These are phyloP conservation scores for Rhagoletis zephyria DNA, from an alignment of 1,140 invertebrate genomes.

Conservation along the genomic window DNA sequence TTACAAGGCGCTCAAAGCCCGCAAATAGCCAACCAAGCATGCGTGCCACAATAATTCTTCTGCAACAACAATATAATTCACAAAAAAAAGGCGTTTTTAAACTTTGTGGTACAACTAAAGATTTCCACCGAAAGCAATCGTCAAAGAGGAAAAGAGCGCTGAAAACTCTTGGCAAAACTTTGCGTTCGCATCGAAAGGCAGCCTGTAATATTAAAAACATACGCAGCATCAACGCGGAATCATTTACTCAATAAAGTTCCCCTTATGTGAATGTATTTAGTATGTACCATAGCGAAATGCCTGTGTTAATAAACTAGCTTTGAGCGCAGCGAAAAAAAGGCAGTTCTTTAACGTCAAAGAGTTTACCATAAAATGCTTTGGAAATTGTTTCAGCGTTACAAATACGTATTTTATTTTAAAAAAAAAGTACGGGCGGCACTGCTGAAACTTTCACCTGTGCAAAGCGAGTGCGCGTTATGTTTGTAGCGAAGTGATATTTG, in stretches of 20 bases:
- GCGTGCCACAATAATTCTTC: background rate
- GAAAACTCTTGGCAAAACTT: background rate
- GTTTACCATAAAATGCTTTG: background rate
- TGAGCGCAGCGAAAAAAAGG: no score
- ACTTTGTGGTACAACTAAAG: background rate
- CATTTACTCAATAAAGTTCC: background rate
- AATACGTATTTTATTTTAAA: background rate
- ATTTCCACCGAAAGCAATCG: background rate
- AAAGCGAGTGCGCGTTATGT: no score
- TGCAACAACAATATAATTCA: background rate
- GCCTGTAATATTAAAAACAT: background rate
- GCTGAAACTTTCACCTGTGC: no score
- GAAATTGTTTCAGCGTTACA: background rate
- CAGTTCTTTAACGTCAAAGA: background rate
- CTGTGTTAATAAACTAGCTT: background rate
- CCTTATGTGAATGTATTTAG: background rate
- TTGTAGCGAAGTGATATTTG: no score
- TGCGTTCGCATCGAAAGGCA: background rate
- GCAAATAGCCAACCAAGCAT: background rate
- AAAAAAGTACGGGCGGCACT: background rate
- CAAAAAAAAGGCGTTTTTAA: background rate
- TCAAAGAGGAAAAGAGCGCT: background rate
- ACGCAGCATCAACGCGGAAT: background rate
- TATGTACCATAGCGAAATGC: background rate
- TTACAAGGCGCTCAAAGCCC: background rate